Conservation (phyloP, 1,140 invertebrate species). For the Dendrolimus punctatus region DNA sequence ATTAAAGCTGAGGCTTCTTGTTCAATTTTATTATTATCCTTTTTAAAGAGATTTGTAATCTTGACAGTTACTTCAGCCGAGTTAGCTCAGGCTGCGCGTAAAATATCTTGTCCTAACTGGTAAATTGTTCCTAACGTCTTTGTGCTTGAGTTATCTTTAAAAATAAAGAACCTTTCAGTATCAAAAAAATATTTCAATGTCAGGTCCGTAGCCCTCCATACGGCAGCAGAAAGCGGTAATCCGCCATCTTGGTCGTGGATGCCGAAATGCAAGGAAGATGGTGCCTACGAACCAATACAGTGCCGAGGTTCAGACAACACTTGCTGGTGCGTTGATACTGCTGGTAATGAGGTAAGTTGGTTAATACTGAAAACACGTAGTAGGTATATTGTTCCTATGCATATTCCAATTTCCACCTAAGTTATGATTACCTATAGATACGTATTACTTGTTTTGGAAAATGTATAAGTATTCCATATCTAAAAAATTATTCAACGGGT, state of each 20-base stretch:
- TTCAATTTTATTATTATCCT: too few species aligned
- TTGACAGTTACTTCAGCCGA: too few species aligned
- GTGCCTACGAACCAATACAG: slow-evolving; percentile 84
- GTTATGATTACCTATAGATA: not conserved
- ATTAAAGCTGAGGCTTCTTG: too few species aligned
- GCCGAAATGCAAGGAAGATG: slow-evolving; percentile 84
- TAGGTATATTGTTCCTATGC: not conserved
- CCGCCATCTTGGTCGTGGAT: slow-evolving; percentile 83
- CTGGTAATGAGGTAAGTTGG: slow-evolving; percentile 85
- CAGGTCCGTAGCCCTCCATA: slow-evolving; percentile 75
- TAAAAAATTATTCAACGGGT: too few species aligned
- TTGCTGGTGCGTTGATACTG: slow-evolving; percentile 93
- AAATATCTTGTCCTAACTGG: too few species aligned
- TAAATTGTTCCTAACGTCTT: too few species aligned
- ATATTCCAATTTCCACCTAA: slow-evolving; percentile 1
- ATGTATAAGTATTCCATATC: too few species aligned
- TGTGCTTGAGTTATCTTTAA: too few species aligned
- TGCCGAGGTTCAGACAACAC: slow-evolving; percentile 82
- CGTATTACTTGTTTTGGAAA: too few species aligned
- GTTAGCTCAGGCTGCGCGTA: too few species aligned
- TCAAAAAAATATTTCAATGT: not conserved
- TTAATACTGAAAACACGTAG: not conserved
- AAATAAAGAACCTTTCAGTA: not conserved
- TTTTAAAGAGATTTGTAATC: too few species aligned
- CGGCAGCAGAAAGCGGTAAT: slow-evolving; percentile 82